Base-by-base conservation (phyloP, 1,140 invertebrate species). In the Mylabris phalerata region DNA sequence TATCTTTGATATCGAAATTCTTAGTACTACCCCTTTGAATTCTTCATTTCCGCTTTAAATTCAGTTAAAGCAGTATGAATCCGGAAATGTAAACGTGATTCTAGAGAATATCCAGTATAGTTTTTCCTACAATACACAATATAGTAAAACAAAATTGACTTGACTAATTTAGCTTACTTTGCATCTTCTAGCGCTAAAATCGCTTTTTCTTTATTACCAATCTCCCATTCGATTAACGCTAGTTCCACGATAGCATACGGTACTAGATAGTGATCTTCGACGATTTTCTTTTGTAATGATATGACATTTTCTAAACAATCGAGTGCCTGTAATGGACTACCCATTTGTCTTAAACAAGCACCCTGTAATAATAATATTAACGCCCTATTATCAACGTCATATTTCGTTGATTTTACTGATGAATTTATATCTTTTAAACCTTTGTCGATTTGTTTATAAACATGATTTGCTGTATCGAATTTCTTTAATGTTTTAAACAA, bases 51-150 rank as follows among this genome's bases (percentile, higher is more conserved):
- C 19, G 59, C 40, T 46, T 76, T 79, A 4, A 84, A 68, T 43
- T 84, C 81, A 62, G 81, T 78, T 6, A 89, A 68, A 52, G 86
- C 86, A 1, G 88, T 85, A 72, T 97, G 93, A 61, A 97, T 89
- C 64, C 91, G 81, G 76, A 97, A 97, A 74, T 96, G 93, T 24
- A 98, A 77, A 48, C 93, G 81, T 1, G 93, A 94, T 70, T 97
- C 93, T 50, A 97, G 75, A 1, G 88, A 84, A 75, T 95, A 96
- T 3, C 89, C 86, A n/a, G 89, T 89, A 72, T 86, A 95, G 69
- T 90, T 88, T 78, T 88, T 91, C 72, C 90, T 93, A 72, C 80
- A 78, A 65, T 70, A 60, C 58, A 9, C 27, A 10, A 50, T 5
- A 44, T 57, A 32, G 10, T 13, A 5, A 49, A 47, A 45, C n/a